Percentiles rank a stretch among this genome's conserved stretches.
phyloP scores from a whole-genome alignment of 2,797 vertebrate genomes.

The Rachycentron canadum region DNA sequence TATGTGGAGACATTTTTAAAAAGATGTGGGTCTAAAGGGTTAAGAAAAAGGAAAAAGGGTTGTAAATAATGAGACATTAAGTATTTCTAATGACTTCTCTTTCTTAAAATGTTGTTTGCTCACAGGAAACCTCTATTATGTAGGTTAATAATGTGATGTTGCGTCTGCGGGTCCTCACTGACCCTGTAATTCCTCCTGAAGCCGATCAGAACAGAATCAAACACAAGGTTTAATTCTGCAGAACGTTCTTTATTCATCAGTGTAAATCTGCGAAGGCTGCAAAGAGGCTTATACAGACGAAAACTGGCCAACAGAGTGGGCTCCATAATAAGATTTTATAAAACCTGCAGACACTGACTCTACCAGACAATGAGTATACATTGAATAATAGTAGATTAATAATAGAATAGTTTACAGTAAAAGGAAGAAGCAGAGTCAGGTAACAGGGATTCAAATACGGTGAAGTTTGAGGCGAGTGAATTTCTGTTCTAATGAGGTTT shows the following conservation, averaged over 20 bases:
- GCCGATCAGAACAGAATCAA: not conserved
- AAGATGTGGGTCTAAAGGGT: too few relatives aligned
- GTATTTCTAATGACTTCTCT: not conserved
- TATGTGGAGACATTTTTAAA: too few relatives aligned
- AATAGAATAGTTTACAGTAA: not conserved
- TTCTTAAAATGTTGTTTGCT: not conserved
- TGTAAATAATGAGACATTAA: not conserved
- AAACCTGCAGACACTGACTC: not conserved
- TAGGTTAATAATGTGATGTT: not conserved
- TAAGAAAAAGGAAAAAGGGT: not conserved
- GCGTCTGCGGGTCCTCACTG: not conserved
- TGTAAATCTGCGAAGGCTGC: not conserved
- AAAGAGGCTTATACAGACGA: not conserved
- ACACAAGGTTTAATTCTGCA: conserved; percentile 10
- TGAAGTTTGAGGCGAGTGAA: not conserved
- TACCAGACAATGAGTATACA: not conserved
- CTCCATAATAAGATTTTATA: not conserved
- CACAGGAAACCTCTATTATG: not conserved
- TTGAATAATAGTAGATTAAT: too few relatives aligned
- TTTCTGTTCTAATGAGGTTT: not conserved
- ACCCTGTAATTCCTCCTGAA: conserved; percentile 1
- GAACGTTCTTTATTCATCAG: not conserved
- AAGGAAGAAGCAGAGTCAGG: not conserved
- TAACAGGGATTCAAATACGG: not conserved
- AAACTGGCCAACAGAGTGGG: not conserved